These are phyloP conservation scores for Microtus oregoni DNA, from an alignment of 2,113 vertebrate genomes.

Conservation along the genomic window DNA sequence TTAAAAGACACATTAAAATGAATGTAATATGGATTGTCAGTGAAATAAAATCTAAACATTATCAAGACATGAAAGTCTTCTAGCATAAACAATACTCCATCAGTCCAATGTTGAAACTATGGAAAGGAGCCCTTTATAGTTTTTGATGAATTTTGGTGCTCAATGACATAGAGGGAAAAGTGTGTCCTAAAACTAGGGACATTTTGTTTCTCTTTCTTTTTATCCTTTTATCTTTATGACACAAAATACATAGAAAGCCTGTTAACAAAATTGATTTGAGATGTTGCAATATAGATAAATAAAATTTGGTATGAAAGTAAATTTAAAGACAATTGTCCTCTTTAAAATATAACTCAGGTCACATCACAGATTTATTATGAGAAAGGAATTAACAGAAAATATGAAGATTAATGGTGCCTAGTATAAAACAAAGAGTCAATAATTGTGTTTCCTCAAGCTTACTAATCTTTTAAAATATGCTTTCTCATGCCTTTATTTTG, in stretches of 20 bases:
- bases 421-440: not conserved
- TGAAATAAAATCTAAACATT: not conserved
- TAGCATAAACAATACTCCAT: not conserved
- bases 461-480: not conserved
- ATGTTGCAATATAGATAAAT: not conserved
- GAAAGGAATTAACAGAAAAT: not conserved
- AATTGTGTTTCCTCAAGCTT: not conserved
- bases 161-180: not conserved
- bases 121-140: not conserved
- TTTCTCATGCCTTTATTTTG: not conserved
- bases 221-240: not conserved
- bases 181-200: constrained; percentile 9
- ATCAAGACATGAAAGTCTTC: not conserved
- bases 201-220: not conserved
- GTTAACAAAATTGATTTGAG: not conserved
- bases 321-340: not conserved
- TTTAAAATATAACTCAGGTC: not conserved
- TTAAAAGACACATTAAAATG: not conserved
- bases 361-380: not conserved
- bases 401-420: not conserved
- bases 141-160: constrained; percentile 2
- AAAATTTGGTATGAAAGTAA: not conserved
- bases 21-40: not conserved
- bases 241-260: not conserved
- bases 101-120: not conserved